Conservation (phyloP, 2,888 invertebrate genomes). For the Pimpla rufipes region DNA sequence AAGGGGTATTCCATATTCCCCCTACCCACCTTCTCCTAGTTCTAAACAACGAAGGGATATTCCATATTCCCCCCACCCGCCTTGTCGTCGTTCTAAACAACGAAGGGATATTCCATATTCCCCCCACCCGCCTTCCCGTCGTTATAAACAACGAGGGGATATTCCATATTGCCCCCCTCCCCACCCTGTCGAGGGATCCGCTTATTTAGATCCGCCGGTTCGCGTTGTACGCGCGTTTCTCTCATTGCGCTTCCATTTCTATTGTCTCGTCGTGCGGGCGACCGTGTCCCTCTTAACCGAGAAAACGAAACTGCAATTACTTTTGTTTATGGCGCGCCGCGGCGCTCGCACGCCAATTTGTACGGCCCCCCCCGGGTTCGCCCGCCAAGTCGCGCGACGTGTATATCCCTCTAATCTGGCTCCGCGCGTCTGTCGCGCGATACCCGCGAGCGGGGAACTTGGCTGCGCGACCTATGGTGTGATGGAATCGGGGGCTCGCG, state of each 20-base stretch:
- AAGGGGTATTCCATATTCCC: no score
- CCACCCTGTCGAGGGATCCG: not conserved
- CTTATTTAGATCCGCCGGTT: conserved; percentile 8
- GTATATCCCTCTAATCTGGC: conserved; percentile 31
- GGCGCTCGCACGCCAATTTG: conserved; percentile 73
- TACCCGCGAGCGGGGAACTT: not conserved
- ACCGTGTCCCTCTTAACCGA: conserved; percentile 75
- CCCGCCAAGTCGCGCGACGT: not conserved
- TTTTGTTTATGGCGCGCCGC: conserved; percentile 72
- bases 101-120: no score
- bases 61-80: conserved; percentile 34
- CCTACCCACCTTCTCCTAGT: no score
- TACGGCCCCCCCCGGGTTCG: conserved; percentile 16
- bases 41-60: no score
- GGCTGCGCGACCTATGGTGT: conserved; percentile 37
- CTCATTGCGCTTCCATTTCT: conserved; percentile 66
- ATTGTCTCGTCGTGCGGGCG: conserved; percentile 70
- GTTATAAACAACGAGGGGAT: no score
- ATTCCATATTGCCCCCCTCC: conserved; percentile 37
- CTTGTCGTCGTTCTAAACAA: no score
- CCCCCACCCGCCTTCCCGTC: not conserved
- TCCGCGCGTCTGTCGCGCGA: no score
- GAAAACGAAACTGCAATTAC: conserved; percentile 75
- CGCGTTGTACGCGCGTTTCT: conserved; percentile 51
- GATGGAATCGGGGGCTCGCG: conserved; percentile 66